A percentile compares a stretch with the other conserved stretches of the same genome.
phyloP scores from a whole-genome alignment of 2,888 invertebrate species.

The Scrobipalpa costella region DNA sequence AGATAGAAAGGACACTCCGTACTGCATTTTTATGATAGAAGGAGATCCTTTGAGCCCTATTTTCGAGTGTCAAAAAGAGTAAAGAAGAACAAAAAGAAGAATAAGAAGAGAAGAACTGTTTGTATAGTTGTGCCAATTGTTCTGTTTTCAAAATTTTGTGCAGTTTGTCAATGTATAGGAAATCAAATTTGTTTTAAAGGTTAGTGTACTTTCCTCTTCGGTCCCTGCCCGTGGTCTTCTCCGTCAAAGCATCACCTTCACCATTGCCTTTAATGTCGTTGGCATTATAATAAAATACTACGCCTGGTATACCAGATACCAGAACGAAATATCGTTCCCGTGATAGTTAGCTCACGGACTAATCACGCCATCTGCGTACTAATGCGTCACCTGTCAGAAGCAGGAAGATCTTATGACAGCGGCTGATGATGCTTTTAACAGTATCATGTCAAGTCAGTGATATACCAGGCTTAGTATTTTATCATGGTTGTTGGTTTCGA shows the following conservation, averaged over 20 bases:
- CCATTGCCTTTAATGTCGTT: neutral
- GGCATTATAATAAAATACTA: no score
- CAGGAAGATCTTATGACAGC: no score
- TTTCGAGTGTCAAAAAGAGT: neutral
- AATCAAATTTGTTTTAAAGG: neutral
- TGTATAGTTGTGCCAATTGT: constrained; percentile 5
- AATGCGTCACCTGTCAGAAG: no score
- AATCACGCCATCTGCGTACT: no score
- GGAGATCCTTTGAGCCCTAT: neutral
- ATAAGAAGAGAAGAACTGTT: neutral
- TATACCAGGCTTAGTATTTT: no score
- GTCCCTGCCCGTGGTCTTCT: neutral
- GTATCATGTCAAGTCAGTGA: no score
- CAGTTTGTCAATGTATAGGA: constrained; percentile 4
- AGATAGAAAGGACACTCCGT: constrained; percentile 7
- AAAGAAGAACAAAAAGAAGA: neutral
- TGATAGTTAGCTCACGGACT: no score
- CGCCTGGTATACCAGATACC: no score
- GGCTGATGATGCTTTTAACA: no score
- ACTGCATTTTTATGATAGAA: neutral
- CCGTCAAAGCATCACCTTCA: neutral
- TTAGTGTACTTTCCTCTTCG: neutral
- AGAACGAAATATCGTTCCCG: no score
- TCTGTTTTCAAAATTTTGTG: neutral
- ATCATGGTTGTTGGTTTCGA: neutral